A percentile compares a stretch with the other conserved stretches of the same genome.
Evolutionary conservation across 2,888 invertebrate species (phyloP).

Genomic region (Apodemia hepburni): DNA sequence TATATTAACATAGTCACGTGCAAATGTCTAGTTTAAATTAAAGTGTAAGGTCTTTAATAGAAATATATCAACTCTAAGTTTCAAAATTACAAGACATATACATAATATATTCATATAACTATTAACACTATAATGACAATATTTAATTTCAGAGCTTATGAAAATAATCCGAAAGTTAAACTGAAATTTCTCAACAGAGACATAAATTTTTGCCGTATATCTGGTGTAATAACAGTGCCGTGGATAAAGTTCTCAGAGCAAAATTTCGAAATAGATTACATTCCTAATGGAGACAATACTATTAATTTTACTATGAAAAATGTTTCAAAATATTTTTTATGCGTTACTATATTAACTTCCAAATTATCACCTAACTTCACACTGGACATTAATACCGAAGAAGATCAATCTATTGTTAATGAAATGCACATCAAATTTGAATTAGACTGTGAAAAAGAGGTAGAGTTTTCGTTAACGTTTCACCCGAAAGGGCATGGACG

Average conservation of each 20-base stretch:
- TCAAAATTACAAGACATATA: too few relatives aligned
- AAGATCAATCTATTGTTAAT: slow-evolving; percentile 41
- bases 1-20: too few relatives aligned
- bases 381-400: slow-evolving; percentile 45
- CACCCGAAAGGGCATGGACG: slow-evolving; percentile 59
- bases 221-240: slow-evolving; percentile 63
- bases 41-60: too few relatives aligned
- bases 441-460: slow-evolving; percentile 42
- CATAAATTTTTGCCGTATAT: slow-evolving; percentile 57
- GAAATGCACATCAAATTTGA: slow-evolving; percentile 59
- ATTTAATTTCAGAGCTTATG: slow-evolving; percentile 51
- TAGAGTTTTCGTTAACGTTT: slow-evolving; percentile 48
- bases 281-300: slow-evolving; percentile 39
- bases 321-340: slow-evolving; percentile 57
- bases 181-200: slow-evolving; percentile 55
- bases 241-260: slow-evolving; percentile 61
- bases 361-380: slow-evolving; percentile 58
- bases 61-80: too few relatives aligned
- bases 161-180: slow-evolving; percentile 59
- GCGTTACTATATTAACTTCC: slow-evolving; percentile 50
- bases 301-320: slow-evolving; percentile 63
- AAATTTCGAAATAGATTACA: slow-evolving; percentile 58
- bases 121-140: background rate
- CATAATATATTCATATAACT: too few relatives aligned
- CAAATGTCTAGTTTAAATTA: too few relatives aligned